Conservation (phyloP, 2,888 invertebrate species). For the Caenorhabditis uteleia region DNA sequence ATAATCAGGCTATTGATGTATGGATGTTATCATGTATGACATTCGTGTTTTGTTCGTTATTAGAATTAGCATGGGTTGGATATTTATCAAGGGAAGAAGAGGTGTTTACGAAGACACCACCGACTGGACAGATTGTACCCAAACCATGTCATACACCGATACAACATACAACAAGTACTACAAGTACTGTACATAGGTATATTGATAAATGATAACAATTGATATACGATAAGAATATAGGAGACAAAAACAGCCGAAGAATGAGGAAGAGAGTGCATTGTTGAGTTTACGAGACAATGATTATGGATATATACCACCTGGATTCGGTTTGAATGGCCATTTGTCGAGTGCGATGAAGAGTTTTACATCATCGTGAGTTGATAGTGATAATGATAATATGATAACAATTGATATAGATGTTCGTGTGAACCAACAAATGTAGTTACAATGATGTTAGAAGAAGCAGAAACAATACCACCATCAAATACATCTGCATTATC, state of each 20-base stretch:
- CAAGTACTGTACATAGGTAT: background rate
- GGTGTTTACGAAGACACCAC: background rate
- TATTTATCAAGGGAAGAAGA: slow-evolving; percentile 62
- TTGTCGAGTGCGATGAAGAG: slow-evolving; percentile 31
- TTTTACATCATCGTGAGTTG: slow-evolving; percentile 29
- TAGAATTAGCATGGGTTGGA: slow-evolving; percentile 68
- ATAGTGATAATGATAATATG: background rate
- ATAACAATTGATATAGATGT: slow-evolving; percentile 17
- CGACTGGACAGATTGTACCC: slow-evolving; percentile 21
- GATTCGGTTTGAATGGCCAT: slow-evolving; percentile 46
- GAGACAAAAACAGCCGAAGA: slow-evolving; percentile 31
- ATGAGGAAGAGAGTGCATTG: slow-evolving; percentile 49
- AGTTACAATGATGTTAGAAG: slow-evolving; percentile 37
- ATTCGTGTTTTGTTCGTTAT: slow-evolving; percentile 68
- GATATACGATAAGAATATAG: background rate
- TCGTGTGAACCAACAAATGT: slow-evolving; percentile 45
- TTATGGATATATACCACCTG: slow-evolving; percentile 69
- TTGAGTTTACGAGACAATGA: slow-evolving; percentile 62
- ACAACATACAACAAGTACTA: slow-evolving; percentile 9
- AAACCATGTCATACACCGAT: slow-evolving; percentile 28
- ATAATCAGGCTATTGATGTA: slow-evolving; percentile 63
- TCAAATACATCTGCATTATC: slow-evolving; percentile 29
- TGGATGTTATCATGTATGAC: slow-evolving; percentile 70
- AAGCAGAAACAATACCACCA: slow-evolving; percentile 35
- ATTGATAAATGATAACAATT: background rate